Percentiles rank a stretch among this genome's conserved stretches.
These are phyloP conservation scores for Acropternis orthonyx DNA, from an alignment of 2,797 vertebrate species.

Conservation along the genomic window DNA sequence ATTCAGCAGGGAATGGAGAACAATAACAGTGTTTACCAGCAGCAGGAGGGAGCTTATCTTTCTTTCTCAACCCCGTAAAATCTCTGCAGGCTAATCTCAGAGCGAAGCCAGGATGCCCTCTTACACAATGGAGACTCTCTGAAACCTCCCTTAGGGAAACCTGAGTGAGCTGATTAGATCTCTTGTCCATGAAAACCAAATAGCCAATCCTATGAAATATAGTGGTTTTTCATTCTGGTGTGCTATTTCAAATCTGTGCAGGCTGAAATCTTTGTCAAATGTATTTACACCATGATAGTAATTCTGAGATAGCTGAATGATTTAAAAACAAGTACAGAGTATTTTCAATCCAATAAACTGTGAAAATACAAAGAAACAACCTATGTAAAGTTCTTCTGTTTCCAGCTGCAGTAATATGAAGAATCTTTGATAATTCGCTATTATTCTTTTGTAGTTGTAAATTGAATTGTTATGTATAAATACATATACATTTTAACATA, in stretches of 20 bases:
- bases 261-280: background rate
- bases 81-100: constrained; percentile 56
- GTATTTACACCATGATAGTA: background rate
- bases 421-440: background rate
- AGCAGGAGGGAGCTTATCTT: constrained; percentile 62
- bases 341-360: background rate
- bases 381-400: background rate
- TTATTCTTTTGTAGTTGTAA: background rate
- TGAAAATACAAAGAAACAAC: background rate
- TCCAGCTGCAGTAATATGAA: background rate
- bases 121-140: constrained; percentile 41
- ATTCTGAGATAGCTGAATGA: background rate
- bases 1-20: constrained; percentile 42
- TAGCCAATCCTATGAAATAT: background rate
- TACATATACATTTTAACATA: background rate
- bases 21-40: constrained; percentile 71
- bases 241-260: background rate
- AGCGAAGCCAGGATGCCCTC: constrained; percentile 7
- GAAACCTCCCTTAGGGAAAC: constrained; percentile 28
- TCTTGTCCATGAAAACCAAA: constrained; percentile 35
- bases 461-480: constrained; percentile 17
- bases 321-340: background rate
- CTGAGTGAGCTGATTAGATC: constrained; percentile 17
- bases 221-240: background rate
- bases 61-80: constrained; percentile 64